Percentiles rank a stretch among this genome's conserved stretches.
These are phyloP conservation scores for Euura lappo DNA, from an alignment of 1,140 invertebrate genomes.

Conservation along the genomic window DNA sequence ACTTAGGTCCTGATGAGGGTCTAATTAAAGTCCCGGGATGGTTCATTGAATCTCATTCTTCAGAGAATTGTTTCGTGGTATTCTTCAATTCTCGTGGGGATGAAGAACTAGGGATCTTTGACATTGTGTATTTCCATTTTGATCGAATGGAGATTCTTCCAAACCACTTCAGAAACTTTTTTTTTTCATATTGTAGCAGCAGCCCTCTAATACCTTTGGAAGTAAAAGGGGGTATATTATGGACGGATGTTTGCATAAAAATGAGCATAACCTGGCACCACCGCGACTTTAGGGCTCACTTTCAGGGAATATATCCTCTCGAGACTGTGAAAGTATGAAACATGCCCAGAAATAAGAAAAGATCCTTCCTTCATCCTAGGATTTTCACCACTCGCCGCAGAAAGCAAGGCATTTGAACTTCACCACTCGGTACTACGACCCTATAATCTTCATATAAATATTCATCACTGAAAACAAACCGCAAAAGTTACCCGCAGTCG, in stretches of 20 bases:
- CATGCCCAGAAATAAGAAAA: neutral
- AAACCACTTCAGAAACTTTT: neutral
- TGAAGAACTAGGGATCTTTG: neutral
- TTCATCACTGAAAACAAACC: too few species aligned
- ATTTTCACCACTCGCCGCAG: too few species aligned
- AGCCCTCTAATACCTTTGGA: neutral
- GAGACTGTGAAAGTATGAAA: neutral
- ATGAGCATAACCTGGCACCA: neutral
- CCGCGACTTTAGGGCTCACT: neutral
- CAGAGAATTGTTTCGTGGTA: too few species aligned
- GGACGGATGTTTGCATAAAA: neutral
- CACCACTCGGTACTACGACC: too few species aligned
- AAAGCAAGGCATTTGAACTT: too few species aligned
- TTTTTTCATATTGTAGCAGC: neutral
- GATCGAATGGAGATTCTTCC: neutral
- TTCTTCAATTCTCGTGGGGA: too few species aligned
- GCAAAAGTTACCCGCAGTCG: too few species aligned
- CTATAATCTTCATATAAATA: too few species aligned
- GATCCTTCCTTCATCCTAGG: too few species aligned
- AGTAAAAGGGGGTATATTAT: slow-evolving; percentile 2
- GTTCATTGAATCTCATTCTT: too few species aligned
- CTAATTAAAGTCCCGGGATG: too few species aligned
- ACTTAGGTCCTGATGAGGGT: too few species aligned
- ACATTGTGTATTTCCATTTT: neutral
- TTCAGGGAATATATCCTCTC: neutral